Base-by-base conservation (phyloP, 2,888 invertebrate genomes). In the Endotricha flammealis region DNA sequence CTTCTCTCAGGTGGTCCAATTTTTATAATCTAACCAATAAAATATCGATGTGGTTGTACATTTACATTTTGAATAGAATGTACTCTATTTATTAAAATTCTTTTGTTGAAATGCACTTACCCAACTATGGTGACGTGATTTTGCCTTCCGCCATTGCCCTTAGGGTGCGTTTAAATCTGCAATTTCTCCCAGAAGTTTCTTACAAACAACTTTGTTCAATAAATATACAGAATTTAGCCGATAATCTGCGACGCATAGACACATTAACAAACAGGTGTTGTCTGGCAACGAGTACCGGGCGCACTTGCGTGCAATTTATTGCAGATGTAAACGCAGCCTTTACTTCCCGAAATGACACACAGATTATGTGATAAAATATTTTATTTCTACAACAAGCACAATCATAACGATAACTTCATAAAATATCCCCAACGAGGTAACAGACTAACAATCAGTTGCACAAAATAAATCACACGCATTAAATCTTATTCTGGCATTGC, bases 21-120 rank as follows among this genome's bases (percentile, higher is more conserved):
- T 86, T 85, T 86, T 85, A 85, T 86, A 86, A 85, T 74, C 81
- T 85, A 85, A 86, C 85, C 83, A 86, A 83, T 85, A 82, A 83
- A 85, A 80, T 85, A 83, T 85, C 74, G 82, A 86, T 85, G 83
- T 86, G 85, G 83, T 85, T 86, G 85, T 86, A 82, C 81, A 85
- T 85, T 85, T 83, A 82, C 81, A 83, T 81, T 82, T 83, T 80
- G 64, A 81, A 82, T 81, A 82, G 79, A 82, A 81, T 85, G 78
- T 82, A 78, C 75, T 75, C 69, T 82, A 85, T 85, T 85, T 83
- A 83, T 81, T 83, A 77, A 78, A 80, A 41, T 67, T 80, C 70
- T 82, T 83, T 79, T 74, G 81, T 81, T 83, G 58, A 67, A 69
- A 62, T 48, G 53, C 63, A 61, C 53, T 59, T 57, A 57, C 78